A percentile compares a stretch with the other conserved stretches of the same genome.
These are phyloP conservation scores for Scaptomyza reducta DNA, from an alignment of 2,888 invertebrate genomes.

Conservation along the genomic window DNA sequence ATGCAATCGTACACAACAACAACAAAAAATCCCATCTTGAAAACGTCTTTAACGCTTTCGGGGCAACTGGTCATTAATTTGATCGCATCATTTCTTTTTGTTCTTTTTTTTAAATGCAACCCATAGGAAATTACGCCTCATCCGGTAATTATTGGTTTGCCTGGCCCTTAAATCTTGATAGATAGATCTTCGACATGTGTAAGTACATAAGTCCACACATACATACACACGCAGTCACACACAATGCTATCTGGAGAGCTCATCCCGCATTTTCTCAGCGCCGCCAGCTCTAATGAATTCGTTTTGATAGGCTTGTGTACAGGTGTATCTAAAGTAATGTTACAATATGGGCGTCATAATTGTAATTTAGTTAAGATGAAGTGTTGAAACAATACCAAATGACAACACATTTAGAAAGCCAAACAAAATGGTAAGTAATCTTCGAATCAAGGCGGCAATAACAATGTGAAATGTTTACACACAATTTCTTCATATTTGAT, in stretches of 20 bases:
- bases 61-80: constrained; percentile 57
- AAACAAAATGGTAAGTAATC: constrained; percentile 14
- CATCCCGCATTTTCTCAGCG: constrained; percentile 63
- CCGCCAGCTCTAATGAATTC: constrained; percentile 57
- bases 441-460: background rate
- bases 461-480: background rate
- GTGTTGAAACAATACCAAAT: constrained; percentile 42
- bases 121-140: constrained; percentile 74
- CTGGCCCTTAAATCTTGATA: constrained; percentile 67
- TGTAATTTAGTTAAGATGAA: constrained; percentile 56
- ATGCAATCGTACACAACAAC: constrained; percentile 48
- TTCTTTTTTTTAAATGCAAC: constrained; percentile 53
- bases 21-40: constrained; percentile 23
- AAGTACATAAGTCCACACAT: constrained; percentile 29
- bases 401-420: constrained; percentile 56
- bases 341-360: constrained; percentile 66
- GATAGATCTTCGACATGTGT: constrained; percentile 61
- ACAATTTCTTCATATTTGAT: background rate
- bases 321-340: constrained; percentile 61
- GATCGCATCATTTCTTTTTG: constrained; percentile 60
- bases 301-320: constrained; percentile 39
- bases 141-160: constrained; percentile 76
- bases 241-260: background rate
- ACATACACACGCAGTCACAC: constrained; percentile 5
- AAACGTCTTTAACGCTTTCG: constrained; percentile 53